Evolutionary conservation across 2,113 vertebrate species (phyloP), one percentile per base, ranked within the genome.

Genomic region (Aegypius monachus): DNA sequence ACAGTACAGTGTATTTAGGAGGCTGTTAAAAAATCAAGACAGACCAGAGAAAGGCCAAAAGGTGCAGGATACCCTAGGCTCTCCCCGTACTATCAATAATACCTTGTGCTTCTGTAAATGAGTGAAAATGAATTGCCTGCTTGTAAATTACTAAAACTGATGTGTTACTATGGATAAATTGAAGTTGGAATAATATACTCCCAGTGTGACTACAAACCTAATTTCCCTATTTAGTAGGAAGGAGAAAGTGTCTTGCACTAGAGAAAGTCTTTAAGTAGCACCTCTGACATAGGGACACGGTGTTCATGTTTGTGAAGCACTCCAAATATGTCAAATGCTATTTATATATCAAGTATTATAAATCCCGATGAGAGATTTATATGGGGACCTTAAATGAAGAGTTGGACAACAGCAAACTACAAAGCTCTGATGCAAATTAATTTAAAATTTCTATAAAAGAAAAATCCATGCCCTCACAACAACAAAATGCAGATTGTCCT

Each of bases 151-250:
- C 67, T n/a, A 81, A 66, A 79, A 56, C n/a, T 84, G 50, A 92
- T 81, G 89, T 89, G 47, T 56, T 89, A 62, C 83, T 91, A 59
- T 34, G 68, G 93, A 81, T 89, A 95, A 95, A 91, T 0, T 56
- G 81, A 79, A 84, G 73, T 19, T 52, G 63, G 56, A 87, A 75
- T 58, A 86, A 93, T 55, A 45, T 26, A 75, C 11, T 96, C 96
- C 95, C 95, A 80, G 58, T 36, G 93, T 56, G 90, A 90, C 78
- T 80, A 72, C 56, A 85, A 94, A 90, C 91, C 84, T 93, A 20
- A 91, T 96, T 97, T 96, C 90, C 87, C 53, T 81, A 68, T 93
- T 96, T 91, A 95, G 87, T 26, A 88, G 66, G 31, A 87, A 91
- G 77, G 52, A 88, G 21, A 92, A 92, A 93, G 66, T 11, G 55